These are phyloP conservation scores for Florisuga fusca DNA, from an alignment of 2,797 vertebrate genomes.

Conservation along the genomic window DNA sequence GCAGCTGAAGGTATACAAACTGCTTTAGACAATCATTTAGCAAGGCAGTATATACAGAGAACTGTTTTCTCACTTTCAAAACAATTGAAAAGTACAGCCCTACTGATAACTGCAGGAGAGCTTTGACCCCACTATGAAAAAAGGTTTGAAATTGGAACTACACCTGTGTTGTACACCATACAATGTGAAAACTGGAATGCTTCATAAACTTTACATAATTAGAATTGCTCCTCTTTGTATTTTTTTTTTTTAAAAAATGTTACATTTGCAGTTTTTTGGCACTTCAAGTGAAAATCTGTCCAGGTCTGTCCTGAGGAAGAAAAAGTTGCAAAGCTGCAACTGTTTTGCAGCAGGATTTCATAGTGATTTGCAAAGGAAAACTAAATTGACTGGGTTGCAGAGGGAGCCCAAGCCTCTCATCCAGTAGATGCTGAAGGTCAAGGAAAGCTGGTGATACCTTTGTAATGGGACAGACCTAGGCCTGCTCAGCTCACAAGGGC, in stretches of 20 bases:
- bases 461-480: background rate
- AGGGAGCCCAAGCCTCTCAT: background rate
- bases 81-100: background rate
- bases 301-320: background rate
- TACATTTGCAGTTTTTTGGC: background rate
- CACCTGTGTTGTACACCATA: background rate
- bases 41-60: background rate
- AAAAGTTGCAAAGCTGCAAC: background rate
- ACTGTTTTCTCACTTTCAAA: background rate
- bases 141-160: background rate
- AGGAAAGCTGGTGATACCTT: background rate
- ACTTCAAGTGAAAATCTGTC: background rate
- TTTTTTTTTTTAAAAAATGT: background rate
- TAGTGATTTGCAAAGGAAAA: background rate
- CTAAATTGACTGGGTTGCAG: rapidly evolving
- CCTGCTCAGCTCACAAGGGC: background rate
- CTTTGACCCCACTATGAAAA: background rate
- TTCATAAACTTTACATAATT: background rate
- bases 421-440: background rate
- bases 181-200: background rate
- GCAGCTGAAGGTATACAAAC: background rate
- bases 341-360: background rate
- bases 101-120: background rate
- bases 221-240: background rate
- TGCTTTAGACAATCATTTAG: background rate